phyloP scores from a whole-genome alignment of 2,888 invertebrate species.

The Encarsia formosa region DNA sequence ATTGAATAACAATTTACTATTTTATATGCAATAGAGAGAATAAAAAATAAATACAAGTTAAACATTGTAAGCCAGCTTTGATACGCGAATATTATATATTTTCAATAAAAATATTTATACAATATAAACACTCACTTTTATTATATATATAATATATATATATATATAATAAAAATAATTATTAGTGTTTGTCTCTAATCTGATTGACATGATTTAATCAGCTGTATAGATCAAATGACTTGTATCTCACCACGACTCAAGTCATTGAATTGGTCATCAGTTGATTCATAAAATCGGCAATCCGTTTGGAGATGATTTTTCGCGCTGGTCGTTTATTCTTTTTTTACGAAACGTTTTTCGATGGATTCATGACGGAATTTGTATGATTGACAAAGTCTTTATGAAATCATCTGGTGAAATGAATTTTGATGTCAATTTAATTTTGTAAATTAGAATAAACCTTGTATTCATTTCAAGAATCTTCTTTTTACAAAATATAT shows the following conservation, averaged over 20 bases:
- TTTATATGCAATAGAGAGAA: no score
- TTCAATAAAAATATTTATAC: slow-evolving; percentile 2
- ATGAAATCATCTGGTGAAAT: slow-evolving; percentile 23
- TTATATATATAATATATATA: no score
- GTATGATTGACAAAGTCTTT: no score
- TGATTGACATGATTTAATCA: neutral
- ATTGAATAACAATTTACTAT: no score
- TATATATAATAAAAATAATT: slow-evolving; percentile 8
- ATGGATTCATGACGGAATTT: no score
- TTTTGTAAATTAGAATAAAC: slow-evolving; percentile 48
- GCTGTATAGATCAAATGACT: slow-evolving; percentile 2
- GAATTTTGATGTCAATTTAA: slow-evolving; percentile 40
- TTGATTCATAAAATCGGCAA: neutral
- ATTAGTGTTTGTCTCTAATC: neutral
- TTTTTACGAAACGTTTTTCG: slow-evolving; percentile 9
- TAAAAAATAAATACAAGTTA: no score
- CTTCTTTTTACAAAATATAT: no score
- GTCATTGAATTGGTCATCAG: slow-evolving; percentile 1
- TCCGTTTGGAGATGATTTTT: slow-evolving; percentile 1
- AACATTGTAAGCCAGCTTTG: neutral
- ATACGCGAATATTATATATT: slow-evolving; percentile 12
- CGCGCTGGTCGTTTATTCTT: neutral
- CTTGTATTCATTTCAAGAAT: slow-evolving; percentile 40
- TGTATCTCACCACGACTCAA: slow-evolving; percentile 19
- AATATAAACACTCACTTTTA: no score